Evolutionary conservation across 2,888 invertebrate species (phyloP).

Genomic region (Odontocerum albicorne): DNA sequence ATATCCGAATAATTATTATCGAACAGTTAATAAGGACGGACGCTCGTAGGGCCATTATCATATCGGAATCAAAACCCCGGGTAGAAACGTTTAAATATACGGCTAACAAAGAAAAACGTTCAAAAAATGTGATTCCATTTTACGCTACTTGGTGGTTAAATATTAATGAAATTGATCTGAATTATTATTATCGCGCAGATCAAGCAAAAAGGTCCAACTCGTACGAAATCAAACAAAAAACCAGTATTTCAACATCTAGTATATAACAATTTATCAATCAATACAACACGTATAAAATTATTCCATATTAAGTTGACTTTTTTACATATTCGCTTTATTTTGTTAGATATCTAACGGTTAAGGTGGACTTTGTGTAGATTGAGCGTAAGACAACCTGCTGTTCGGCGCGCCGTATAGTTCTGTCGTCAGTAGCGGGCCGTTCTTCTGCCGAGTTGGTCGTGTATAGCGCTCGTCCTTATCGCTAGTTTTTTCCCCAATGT

Average conservation of each 20-base stretch:
- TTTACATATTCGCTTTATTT: no score
- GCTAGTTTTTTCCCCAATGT: slow-evolving; percentile 2
- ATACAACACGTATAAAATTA: no score
- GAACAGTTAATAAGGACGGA: slow-evolving; percentile 26
- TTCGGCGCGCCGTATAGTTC: slow-evolving; percentile 12
- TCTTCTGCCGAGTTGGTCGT: slow-evolving; percentile 12
- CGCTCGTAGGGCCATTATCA: slow-evolving; percentile 4
- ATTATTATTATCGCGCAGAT: slow-evolving; percentile 20
- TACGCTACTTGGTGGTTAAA: neutral
- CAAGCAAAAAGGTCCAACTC: slow-evolving; percentile 21
- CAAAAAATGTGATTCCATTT: neutral
- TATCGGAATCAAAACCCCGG: neutral
- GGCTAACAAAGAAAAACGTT: neutral
- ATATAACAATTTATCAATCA: no score
- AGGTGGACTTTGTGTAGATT: slow-evolving; percentile 14
- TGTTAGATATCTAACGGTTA: no score
- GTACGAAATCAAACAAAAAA: no score
- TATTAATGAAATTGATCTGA: neutral
- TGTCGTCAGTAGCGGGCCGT: slow-evolving; percentile 18
- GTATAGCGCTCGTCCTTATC: neutral
- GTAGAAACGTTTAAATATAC: neutral
- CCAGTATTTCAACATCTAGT: no score
- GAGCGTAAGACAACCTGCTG: slow-evolving; percentile 15
- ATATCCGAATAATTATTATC: slow-evolving; percentile 24
- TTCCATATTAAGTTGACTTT: no score